Base-by-base conservation (phyloP, 2,888 invertebrate species). In the Cheilosia pagana region DNA sequence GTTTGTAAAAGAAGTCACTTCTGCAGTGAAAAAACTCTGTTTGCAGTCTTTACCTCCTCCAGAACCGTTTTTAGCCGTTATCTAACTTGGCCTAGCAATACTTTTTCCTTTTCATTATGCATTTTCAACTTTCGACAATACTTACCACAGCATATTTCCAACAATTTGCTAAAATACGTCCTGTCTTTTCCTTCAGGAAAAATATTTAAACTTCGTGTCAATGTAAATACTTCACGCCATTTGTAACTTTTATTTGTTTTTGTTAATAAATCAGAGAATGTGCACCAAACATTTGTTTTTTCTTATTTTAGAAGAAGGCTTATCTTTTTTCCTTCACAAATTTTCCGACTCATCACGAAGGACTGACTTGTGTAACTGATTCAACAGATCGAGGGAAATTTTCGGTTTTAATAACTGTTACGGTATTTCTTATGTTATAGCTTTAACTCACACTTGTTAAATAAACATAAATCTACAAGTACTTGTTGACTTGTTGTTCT, bases 81-180 rank as follows among this genome's bases (percentile, higher is more conserved):
- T n/a, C n/a, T n/a, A n/a, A n/a, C n/a, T n/a, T n/a, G n/a, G n/a
- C n/a, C 35, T 19, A 55, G 2, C 8, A 57, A 21, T 21, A 19
- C 10, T 14, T 35, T 25, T 19, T 7, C 28, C 28, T 7, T 39
- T 35, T 19, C 31, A 35, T 28, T 55, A 25, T 35, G 16, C 12
- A 14, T 52, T 35, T 55, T 35, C 14, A 5, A 35, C 21, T 7
- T 55, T 14, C 16, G 5, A 55, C 5, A 55, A 31, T 16, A 31
- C 55, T 55, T 55, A 55, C 55, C 8, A n/a, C 1, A 7, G 31
- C 55, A 31, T 16, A 28, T 55, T 31, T 55, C 55, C 31, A 4
- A 55, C 28, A 55, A 31, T 55, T 55, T 55, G n/a, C 55, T n/a
- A 55, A 55, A 55, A 55, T 23, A 52, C 55, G 55, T 55, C 55